These are phyloP conservation scores for Syngnathus floridae DNA, from an alignment of 2,113 vertebrate species.

Conservation along the genomic window DNA sequence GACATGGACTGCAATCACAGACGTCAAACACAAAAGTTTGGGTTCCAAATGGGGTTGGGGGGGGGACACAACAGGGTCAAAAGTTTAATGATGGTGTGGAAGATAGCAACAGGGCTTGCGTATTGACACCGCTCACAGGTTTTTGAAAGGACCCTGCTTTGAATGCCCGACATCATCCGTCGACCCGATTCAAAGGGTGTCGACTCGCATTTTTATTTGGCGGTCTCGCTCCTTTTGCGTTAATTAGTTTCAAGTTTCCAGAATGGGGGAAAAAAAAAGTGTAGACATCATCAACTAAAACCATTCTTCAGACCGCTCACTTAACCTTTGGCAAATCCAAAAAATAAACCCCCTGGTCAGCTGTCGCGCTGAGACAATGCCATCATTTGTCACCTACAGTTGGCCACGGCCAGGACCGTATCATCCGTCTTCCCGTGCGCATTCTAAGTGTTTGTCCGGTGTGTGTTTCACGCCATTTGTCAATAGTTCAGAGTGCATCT, in stretches of 20 bases:
- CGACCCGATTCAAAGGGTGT: slow-evolving; percentile 7
- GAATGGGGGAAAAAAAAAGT: slow-evolving; percentile 18
- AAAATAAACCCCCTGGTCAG: slow-evolving; percentile 33
- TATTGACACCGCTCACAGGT: slow-evolving; percentile 47
- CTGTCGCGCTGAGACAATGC: slow-evolving; percentile 25
- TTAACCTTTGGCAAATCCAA: slow-evolving; percentile 49
- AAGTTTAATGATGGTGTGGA: slow-evolving; percentile 52
- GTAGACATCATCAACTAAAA: neutral
- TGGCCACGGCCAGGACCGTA: slow-evolving; percentile 1
- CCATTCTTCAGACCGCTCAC: slow-evolving; percentile 33
- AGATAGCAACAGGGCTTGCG: slow-evolving; percentile 15
- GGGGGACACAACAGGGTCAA: slow-evolving; percentile 46
- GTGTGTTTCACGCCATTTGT: slow-evolving; percentile 58
- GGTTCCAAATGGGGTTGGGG: slow-evolving; percentile 14
- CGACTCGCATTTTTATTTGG: neutral
- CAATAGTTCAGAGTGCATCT: slow-evolving; percentile 66
- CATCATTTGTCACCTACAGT: slow-evolving; percentile 59
- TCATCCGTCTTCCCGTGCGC: slow-evolving; percentile 50
- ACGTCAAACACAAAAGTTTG: slow-evolving; percentile 24
- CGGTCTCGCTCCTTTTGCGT: slow-evolving; percentile 9
- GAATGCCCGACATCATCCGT: slow-evolving; percentile 17
- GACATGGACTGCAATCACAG: slow-evolving; percentile 34
- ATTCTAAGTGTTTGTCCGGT: slow-evolving; percentile 48
- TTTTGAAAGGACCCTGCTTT: slow-evolving; percentile 35
- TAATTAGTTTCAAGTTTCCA: slow-evolving; percentile 29